Conservation (phyloP, 2,888 invertebrate species). For the Platynereis dumerilii region DNA sequence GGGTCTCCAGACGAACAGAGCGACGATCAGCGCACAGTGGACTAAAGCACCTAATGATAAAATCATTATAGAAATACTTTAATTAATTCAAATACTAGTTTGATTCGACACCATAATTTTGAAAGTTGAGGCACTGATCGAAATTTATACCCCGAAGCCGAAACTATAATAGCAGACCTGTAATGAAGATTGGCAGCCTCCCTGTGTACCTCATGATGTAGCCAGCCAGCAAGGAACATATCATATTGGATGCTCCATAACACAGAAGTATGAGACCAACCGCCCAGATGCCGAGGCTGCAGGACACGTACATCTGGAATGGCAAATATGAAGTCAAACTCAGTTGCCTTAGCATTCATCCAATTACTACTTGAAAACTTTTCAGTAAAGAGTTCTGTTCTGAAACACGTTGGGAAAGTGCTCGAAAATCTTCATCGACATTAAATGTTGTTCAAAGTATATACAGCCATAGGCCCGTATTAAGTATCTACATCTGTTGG, state of each 20-base stretch:
- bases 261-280: conserved; percentile 57
- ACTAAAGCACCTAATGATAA: conserved; percentile 40
- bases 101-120: not conserved
- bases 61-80: conserved; percentile 14
- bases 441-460: too few species aligned
- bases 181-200: conserved; percentile 51
- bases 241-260: conserved; percentile 53
- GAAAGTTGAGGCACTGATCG: not conserved
- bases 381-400: too few species aligned
- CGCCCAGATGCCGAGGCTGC: conserved; percentile 52
- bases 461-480: too few species aligned
- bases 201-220: conserved; percentile 51
- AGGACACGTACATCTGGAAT: conserved; percentile 51
- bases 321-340: conserved; percentile 17
- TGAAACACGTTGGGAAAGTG: too few species aligned
- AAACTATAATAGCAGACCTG: too few species aligned
- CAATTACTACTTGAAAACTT: too few species aligned
- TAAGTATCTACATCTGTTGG: too few species aligned
- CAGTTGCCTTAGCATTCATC: too few species aligned
- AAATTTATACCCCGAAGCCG: too few species aligned
- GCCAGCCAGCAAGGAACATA: conserved; percentile 53
- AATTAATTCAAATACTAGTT: not conserved
- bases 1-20: conserved; percentile 45
- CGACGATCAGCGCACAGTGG: conserved; percentile 43
- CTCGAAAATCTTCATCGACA: too few species aligned